These are phyloP conservation scores for Neoscelio sp. DNA, from an alignment of 2,888 invertebrate species.

Conservation along the genomic window DNA sequence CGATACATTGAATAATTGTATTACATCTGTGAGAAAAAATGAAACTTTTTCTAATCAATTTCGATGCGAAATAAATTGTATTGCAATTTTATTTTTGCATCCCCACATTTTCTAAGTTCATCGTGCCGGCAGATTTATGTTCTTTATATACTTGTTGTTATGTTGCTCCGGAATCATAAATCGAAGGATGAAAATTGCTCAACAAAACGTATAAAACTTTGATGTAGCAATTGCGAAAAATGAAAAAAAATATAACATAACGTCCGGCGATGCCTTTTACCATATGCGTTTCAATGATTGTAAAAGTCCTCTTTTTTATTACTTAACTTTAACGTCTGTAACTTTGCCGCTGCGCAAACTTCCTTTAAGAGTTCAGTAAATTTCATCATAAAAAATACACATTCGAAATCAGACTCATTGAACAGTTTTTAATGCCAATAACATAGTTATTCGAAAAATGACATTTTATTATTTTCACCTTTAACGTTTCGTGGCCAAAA, in stretches of 20 bases:
- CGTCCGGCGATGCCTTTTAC: conserved; percentile 8
- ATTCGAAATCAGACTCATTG: conserved; percentile 24
- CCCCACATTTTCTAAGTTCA: not conserved
- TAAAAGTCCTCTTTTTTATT: conserved; percentile 46
- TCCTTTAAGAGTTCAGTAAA: conserved; percentile 17
- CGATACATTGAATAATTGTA: no score
- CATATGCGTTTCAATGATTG: conserved; percentile 49
- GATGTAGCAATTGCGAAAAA: conserved; percentile 63
- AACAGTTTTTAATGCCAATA: conserved; percentile 26
- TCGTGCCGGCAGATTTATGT: conserved; percentile 25
- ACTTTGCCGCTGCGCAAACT: conserved; percentile 30
- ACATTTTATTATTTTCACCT: no score
- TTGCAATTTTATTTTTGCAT: not conserved
- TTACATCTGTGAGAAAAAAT: no score
- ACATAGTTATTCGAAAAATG: no score
- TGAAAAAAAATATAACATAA: conserved; percentile 5
- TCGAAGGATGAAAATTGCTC: conserved; percentile 73
- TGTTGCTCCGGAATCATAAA: conserved; percentile 72
- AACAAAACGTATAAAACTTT: conserved; percentile 73
- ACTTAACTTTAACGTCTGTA: conserved; percentile 34
- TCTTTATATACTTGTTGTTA: conserved; percentile 29
- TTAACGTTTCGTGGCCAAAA: no score
- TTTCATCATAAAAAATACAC: conserved; percentile 34
- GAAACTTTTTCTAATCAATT: no score
- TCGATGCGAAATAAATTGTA: not conserved